Evolutionary conservation across 2,113 vertebrate genomes (phyloP), one percentile per base, ranked within the genome.

Genomic region (Sinocyclocheilus grahami): DNA sequence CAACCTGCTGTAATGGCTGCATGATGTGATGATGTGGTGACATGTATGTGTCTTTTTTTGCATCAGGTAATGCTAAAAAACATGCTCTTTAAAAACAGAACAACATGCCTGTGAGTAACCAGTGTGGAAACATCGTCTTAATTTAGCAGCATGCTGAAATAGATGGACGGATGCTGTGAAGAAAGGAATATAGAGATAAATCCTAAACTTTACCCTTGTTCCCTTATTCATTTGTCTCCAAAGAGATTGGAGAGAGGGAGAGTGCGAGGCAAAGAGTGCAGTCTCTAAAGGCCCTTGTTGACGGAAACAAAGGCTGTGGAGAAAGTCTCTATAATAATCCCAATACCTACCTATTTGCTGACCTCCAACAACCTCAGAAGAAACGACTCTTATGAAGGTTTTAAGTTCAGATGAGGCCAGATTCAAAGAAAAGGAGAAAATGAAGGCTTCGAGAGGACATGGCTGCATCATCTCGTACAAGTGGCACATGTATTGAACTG

Each of bases 241-340:
- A 42, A 62, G 81, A 84, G 48, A 86, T 67, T 42, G 78, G 58
- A 74, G 60, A 87, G 27, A 84, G 33, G 33, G 85, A 63, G 12
- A 53, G 37, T n/a, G n/a, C 30, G 27, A 46, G 55, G 51, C 62
- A 77, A 62, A 85, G 39, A 72, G 27, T 39, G 5, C 27, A 82
- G 83, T 79, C 69, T 16, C 60, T 88, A 42, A 84, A 86, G 79
- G 42, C 85, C 33, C 27, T 67, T 55, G 77, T 85, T 78, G 77
- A 82, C 69, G 76, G 86, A 82, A 85, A 87, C 79, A 79, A 87
- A 67, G 58, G 33, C 69, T 20, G n/a, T 16, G 62, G 12, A 72
- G 30, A 75, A 76, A 42, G 75, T 51, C 48, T 74, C 24, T 65
- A 74, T 88, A 86, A 74, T 84, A 60, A 74, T 58, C n/a, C 77